These are phyloP conservation scores for Melinopterus prodromus DNA, from an alignment of 2,888 invertebrate genomes.

Conservation along the genomic window DNA sequence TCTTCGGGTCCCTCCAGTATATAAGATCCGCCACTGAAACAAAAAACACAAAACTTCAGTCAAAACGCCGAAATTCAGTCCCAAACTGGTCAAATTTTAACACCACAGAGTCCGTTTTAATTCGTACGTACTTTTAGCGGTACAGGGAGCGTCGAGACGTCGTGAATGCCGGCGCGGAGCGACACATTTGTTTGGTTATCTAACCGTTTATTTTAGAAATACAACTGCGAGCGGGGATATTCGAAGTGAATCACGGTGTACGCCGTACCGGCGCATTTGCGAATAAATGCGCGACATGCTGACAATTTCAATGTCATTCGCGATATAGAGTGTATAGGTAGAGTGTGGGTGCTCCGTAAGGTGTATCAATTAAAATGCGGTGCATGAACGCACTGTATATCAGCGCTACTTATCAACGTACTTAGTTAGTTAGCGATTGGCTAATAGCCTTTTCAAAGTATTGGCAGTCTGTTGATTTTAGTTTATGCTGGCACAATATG, in stretches of 20 bases:
- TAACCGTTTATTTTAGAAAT: neutral
- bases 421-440: too few species aligned
- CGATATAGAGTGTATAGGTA: neutral
- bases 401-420: too few species aligned
- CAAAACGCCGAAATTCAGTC: neutral
- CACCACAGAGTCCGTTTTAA: neutral
- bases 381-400: too few species aligned
- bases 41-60: slow-evolving; percentile 46
- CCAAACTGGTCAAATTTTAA: neutral
- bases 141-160: neutral
- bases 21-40: slow-evolving; percentile 91
- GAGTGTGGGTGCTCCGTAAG: too few species aligned
- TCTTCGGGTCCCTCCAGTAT: slow-evolving; percentile 97
- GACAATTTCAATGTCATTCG: neutral
- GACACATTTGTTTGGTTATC: slow-evolving; percentile 4
- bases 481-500: too few species aligned
- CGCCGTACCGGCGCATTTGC: neutral
- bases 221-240: neutral
- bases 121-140: neutral
- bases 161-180: neutral
- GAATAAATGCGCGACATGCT: neutral
- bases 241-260: neutral
- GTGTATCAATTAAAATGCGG: too few species aligned
- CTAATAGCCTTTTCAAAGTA: too few species aligned
- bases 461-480: too few species aligned